phyloP scores from a whole-genome alignment of 2,888 invertebrate genomes.

The Drosophila nr. fundita region DNA sequence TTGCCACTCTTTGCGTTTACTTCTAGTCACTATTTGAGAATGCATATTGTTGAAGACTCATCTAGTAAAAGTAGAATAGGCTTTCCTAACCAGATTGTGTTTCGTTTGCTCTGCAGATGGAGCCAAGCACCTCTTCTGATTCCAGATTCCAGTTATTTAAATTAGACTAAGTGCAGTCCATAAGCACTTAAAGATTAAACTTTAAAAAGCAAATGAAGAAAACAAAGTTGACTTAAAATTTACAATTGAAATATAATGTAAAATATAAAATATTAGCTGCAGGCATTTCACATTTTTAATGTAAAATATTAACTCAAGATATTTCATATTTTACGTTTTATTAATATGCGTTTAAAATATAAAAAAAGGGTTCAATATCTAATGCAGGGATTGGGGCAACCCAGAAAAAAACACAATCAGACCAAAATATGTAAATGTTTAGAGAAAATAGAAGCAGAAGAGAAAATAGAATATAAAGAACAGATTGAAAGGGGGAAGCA shows the following conservation, averaged over 20 bases:
- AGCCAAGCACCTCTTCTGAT: not conserved
- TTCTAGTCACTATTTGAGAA: not conserved
- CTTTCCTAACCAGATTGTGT: not conserved
- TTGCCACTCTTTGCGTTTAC: slow-evolving; percentile 24
- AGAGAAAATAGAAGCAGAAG: not conserved
- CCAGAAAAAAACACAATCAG: not conserved
- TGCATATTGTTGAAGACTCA: slow-evolving; percentile 1
- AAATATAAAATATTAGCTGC: not conserved
- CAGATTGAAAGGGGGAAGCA: not conserved
- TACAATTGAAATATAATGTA: not conserved
- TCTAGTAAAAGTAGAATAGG: not conserved
- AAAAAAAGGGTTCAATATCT: not conserved
- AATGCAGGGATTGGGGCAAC: not conserved
- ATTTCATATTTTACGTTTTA: not conserved
- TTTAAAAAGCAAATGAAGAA: not conserved
- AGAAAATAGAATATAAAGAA: not conserved
- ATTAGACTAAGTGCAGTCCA: not conserved
- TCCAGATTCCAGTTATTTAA: not conserved
- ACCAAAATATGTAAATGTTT: not conserved
- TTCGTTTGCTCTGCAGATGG: not conserved
- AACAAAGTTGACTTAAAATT: not conserved
- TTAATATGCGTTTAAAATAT: not conserved
- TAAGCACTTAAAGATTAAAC: not conserved
- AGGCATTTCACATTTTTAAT: not conserved
- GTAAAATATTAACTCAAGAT: not conserved